A percentile compares a stretch with the other conserved stretches of the same genome.
Evolutionary conservation across 2,888 invertebrate genomes (phyloP).

Genomic region (Conops quadrifasciatus): DNA sequence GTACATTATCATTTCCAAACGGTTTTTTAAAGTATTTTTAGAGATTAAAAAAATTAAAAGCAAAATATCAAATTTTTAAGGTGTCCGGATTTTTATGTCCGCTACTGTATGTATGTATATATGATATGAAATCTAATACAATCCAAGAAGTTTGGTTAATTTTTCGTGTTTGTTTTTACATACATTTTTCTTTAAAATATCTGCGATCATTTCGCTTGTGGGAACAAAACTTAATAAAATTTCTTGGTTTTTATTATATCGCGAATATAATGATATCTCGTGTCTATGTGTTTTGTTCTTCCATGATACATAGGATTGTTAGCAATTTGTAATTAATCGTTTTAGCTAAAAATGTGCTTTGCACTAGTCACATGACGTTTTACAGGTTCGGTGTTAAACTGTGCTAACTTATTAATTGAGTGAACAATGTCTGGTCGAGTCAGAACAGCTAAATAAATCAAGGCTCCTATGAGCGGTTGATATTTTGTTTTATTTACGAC

Average conservation of each 20-base stretch:
- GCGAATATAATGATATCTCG: neutral
- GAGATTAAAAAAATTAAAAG: too few species aligned
- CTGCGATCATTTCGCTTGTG: neutral
- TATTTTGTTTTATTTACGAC: neutral
- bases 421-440: conserved; percentile 4
- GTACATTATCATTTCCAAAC: too few species aligned
- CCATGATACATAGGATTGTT: conserved; percentile 5
- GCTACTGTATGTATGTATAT: too few species aligned
- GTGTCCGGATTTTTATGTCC: too few species aligned
- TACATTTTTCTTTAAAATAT: neutral
- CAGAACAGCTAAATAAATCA: neutral
- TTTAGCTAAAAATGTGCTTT: conserved; percentile 7
- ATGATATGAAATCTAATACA: too few species aligned
- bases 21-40: too few species aligned
- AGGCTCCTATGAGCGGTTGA: neutral
- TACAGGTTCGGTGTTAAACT: neutral
- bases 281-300: conserved; percentile 1
- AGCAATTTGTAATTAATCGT: conserved; percentile 4
- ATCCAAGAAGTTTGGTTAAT: too few species aligned
- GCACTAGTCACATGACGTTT: neutral
- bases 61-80: too few species aligned
- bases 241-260: conserved; percentile 1
- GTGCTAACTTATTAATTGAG: conserved; percentile 5
- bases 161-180: too few species aligned
- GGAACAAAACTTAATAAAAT: neutral